Conservation (phyloP, 2,888 invertebrate species). For the Lepidocyrtoides sp. region DNA sequence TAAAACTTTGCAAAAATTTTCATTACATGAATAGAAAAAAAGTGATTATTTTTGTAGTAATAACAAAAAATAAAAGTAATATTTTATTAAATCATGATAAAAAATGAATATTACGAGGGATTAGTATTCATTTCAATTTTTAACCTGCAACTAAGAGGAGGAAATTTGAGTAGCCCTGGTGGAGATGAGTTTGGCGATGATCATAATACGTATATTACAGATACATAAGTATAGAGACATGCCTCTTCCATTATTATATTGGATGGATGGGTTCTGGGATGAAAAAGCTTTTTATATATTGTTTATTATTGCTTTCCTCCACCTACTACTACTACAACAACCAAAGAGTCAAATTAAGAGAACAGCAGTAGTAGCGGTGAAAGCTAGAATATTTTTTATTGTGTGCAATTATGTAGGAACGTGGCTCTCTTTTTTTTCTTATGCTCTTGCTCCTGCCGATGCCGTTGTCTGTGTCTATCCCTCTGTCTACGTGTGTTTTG, state of each 20-base stretch:
- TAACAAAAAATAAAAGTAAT: background rate
- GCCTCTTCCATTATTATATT: conserved; percentile 40
- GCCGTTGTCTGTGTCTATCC: background rate
- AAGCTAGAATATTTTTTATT: conserved; percentile 51
- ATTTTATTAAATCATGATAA: background rate
- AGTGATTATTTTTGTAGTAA: conserved; percentile 19
- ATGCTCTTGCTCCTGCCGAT: background rate
- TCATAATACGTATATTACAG: conserved; percentile 11
- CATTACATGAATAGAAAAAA: conserved; percentile 3
- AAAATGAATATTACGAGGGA: background rate
- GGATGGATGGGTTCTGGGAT: conserved; percentile 31
- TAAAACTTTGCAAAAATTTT: background rate
- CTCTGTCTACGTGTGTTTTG: conserved; percentile 5
- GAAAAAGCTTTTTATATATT: conserved; percentile 40
- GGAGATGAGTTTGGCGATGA: background rate
- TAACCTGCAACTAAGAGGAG: background rate
- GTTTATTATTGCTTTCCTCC: conserved; percentile 17
- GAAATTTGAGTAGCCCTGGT: background rate
- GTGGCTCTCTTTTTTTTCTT: conserved; percentile 37
- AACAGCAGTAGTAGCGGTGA: background rate
- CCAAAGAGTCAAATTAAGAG: background rate
- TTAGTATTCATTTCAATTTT: conserved; percentile 47
- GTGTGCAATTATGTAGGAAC: conserved; percentile 54
- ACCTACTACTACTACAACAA: background rate
- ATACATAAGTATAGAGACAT: conserved; percentile 14